Evolutionary conservation across 2,888 invertebrate genomes (phyloP).

Genomic region (Andrena camellia): DNA sequence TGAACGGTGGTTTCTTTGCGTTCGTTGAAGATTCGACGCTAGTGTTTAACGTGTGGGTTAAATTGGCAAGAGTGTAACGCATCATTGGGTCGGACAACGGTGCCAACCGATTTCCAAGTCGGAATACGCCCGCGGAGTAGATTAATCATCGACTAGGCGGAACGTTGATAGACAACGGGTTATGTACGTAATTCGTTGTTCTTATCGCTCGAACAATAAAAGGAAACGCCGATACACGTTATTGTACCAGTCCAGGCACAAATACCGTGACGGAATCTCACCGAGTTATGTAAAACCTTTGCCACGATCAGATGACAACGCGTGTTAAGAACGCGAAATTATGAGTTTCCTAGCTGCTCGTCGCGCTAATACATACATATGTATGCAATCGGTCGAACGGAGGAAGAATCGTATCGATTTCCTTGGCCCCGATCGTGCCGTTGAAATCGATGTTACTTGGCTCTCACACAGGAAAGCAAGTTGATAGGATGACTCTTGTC

Average conservation of each 20-base stretch:
- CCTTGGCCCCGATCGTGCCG: background rate
- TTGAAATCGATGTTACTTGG: background rate
- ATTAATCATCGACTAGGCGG: constrained; percentile 58
- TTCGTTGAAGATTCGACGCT: background rate
- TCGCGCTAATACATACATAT: constrained; percentile 64
- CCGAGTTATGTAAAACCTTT: constrained; percentile 77
- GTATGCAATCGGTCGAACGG: constrained; percentile 52
- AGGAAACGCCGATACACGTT: constrained; percentile 43
- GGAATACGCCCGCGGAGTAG: constrained; percentile 30
- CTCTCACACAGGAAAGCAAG: background rate
- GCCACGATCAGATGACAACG: constrained; percentile 78
- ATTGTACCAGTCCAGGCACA: constrained; percentile 41
- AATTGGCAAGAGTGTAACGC: constrained; percentile 25
- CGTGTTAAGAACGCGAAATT: constrained; percentile 77
- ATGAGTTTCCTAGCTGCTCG: constrained; percentile 74
- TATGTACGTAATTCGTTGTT: constrained; percentile 39
- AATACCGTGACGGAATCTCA: constrained; percentile 62
- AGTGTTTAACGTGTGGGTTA: constrained; percentile 10
- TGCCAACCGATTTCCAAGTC: background rate
- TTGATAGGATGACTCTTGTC: too few species aligned
- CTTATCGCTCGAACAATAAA: constrained; percentile 66
- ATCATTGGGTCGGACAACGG: constrained; percentile 39
- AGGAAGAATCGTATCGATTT: constrained; percentile 28
- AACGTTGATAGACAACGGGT: constrained; percentile 60
- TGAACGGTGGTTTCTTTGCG: too few species aligned